Base-by-base conservation (phyloP, 2,797 vertebrate genomes). In the Oreonectes daqikongensis region DNA sequence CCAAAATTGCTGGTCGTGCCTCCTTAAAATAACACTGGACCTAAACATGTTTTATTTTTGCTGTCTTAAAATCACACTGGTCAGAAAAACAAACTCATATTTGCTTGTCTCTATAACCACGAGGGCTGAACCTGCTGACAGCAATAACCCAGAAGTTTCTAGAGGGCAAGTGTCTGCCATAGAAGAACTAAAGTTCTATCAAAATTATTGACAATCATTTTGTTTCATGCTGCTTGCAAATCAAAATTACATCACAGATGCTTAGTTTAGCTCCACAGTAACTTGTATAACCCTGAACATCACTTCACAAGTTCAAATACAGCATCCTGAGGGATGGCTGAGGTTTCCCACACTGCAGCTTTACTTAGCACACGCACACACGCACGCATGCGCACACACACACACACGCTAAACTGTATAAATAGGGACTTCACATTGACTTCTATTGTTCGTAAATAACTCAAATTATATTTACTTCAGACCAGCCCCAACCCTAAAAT, bases 321-420 rank as follows among this genome's bases (percentile, higher is more conserved):
- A 24, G 10, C 20, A 53, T 24, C 52, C 20, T 11, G 63, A 75
- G 50, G 50, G 24, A 57, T 72, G 24, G 15, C 35, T 72, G 77
- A 78, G 77, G 69, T 78, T 78, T 78, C 69, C 77, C 77, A 78
- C 52, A 78, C 50, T 66, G 69, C 50, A 48, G 76, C 69, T 73
- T 79, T 67, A 69, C 70, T 42, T 32, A 59, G 63, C 61, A 66
- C 3, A 22, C 53, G 40, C 40, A 14, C 44, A 50, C 57, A 50
- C 50, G 28, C 22, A 57, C 53, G 42, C 52, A 70, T 35, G 17
- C n/a, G 18, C 30, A 15, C 17, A 24, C 52, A 44, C 53, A 7
- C 69, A 30, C 20, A 46, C 40, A 66, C 22, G 48, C 42, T 11
- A 38, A 32, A 2, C 28, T 72, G 61, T 61, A 28, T 63, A 63